Base-by-base conservation (phyloP, 2,888 invertebrate genomes). In the Synanthedon andrenaeformis region DNA sequence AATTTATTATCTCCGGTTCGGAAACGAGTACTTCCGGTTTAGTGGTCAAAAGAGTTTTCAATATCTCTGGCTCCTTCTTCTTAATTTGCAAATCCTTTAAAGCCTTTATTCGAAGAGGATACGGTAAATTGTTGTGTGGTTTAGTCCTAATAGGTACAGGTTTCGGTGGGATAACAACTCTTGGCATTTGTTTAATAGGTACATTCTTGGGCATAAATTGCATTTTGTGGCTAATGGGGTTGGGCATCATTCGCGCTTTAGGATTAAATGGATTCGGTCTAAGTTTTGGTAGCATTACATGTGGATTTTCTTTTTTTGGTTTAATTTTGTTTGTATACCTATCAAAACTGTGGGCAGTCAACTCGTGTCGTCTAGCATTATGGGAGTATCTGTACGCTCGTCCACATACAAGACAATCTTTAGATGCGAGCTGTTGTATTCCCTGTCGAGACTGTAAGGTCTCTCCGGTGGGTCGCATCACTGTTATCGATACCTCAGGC, bases 1-100 rank as follows among this genome's bases (percentile, higher is more conserved):
- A 88, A 63, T 86, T 84, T 42, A 85, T 59, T 54, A 87, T 86
- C 67, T 88, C 88, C 3, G 87, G 88, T 63, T 88, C 88, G 0
- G 88, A 82, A 1, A 88, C 81, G 53, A 87, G 59, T 49, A 85
- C 76, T 64, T 88, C 87, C 0, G 87, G 86, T 65, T 85, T 86
- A 1, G 86, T 62, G 6, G 88, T 88, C 17, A 88, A 66, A 52
- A 88, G 67, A 4, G 88, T 86, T 65, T 88, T 88, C n/a, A 88
- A 69, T 59, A 88, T 88, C 61, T 88, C 85, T 3, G 88, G 88
- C 65, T 87, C 85, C 57, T 84, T 86, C 63, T 85, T 84, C 66
- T 82, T 87, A 53, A 83, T 87, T 72, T 88, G 88, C 54, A 88
- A 74, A 63, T 88, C 88, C 62, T 86, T 87, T n/a, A 88, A 70